A percentile compares a stretch with the other conserved stretches of the same genome.
These are phyloP conservation scores for Urocolius indicus DNA, from an alignment of 2,113 vertebrate genomes.

Conservation along the genomic window DNA sequence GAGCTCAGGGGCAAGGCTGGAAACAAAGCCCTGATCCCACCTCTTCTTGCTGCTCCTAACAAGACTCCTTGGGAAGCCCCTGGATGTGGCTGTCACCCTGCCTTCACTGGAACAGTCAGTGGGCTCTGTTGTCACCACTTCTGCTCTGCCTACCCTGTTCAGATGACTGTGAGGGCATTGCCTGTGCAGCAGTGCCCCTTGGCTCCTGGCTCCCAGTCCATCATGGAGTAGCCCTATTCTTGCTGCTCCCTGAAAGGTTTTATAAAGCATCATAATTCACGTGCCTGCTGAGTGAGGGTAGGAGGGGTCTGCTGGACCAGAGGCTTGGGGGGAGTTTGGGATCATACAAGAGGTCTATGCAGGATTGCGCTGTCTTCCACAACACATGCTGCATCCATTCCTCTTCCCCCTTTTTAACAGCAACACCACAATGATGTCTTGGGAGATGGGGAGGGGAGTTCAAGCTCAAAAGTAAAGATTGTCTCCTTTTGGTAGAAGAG, in stretches of 20 bases:
- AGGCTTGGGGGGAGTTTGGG: background rate
- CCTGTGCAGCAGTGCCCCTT: background rate
- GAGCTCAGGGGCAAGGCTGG: too few species aligned
- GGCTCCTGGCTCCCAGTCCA: background rate
- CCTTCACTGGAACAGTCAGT: background rate
- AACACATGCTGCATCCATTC: background rate
- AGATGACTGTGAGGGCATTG: background rate
- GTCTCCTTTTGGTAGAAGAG: background rate
- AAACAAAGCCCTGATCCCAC: background rate
- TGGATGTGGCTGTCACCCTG: background rate
- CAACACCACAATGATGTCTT: background rate
- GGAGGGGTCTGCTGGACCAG: background rate
- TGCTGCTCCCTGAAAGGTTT: background rate
- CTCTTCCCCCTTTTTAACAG: background rate
- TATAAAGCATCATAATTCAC: background rate
- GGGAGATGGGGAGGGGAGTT: fast-evolving
- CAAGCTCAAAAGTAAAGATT: background rate
- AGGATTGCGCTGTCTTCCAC: background rate
- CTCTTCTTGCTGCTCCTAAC: background rate
- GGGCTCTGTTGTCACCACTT: background rate
- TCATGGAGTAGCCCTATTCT: background rate
- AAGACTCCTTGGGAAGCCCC: background rate
- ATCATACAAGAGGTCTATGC: background rate
- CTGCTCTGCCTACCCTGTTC: background rate
- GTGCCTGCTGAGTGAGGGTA: background rate